A percentile compares a stretch with the other conserved stretches of the same genome.
These are phyloP conservation scores for Coregonus ussuriensis DNA, from an alignment of 2,797 vertebrate genomes.

Conservation along the genomic window DNA sequence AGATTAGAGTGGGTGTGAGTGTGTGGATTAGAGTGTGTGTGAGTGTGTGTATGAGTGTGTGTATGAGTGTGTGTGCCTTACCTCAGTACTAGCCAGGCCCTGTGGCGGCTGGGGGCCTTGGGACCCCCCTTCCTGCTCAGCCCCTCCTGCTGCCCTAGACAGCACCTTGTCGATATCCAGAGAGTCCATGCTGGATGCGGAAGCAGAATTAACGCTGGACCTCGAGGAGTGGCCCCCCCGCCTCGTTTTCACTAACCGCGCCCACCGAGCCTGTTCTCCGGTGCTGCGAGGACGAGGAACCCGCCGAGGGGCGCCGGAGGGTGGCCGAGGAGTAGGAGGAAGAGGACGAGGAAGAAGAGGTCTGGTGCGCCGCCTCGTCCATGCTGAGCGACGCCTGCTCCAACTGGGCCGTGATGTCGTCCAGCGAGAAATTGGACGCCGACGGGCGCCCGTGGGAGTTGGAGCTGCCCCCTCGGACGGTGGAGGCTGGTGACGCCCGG, in stretches of 20 bases:
- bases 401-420: constrained; percentile 96
- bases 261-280: constrained; percentile 93
- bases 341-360: constrained; percentile 63
- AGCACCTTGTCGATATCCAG: constrained; percentile 83
- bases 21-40: neutral
- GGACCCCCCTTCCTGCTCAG: neutral
- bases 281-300: constrained; percentile 78
- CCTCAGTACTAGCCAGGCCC: constrained; percentile 68
- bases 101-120: constrained; percentile 9
- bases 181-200: constrained; percentile 95
- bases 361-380: constrained; percentile 90
- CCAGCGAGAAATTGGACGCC: constrained; percentile 90
- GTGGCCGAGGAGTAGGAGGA: constrained; percentile 58
- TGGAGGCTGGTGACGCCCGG: constrained; percentile 84
- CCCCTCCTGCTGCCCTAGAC: constrained; percentile 59
- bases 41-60: neutral
- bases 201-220: constrained; percentile 91
- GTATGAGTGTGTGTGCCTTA: constrained; percentile 26
- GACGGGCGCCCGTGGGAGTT: constrained; percentile 73
- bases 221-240: constrained; percentile 86
- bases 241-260: constrained; percentile 88
- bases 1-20: neutral
- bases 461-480: constrained; percentile 68
- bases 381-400: constrained; percentile 91
- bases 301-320: constrained; percentile 57